Conservation (phyloP, 1,140 invertebrate genomes). For the Trialeurodes vaporariorum region DNA sequence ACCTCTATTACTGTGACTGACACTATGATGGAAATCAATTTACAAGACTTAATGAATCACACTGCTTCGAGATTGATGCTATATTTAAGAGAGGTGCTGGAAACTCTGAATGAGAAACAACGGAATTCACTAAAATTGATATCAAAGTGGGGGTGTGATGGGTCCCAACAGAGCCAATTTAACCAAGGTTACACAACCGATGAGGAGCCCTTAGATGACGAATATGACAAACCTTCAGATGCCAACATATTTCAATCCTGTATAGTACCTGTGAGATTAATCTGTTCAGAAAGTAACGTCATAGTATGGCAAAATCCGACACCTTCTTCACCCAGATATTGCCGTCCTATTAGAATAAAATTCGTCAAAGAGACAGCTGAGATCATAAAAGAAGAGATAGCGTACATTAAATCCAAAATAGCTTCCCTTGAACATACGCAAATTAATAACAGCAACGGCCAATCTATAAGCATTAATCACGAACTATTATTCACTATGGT, state of each 20-base stretch:
- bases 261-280: conserved; percentile 1
- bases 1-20: conserved; percentile 4
- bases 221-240: too few relatives aligned
- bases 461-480: background rate
- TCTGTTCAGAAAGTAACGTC: conserved; percentile 1
- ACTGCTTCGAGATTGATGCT: background rate
- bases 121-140: background rate
- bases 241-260: conserved; percentile 1
- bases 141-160: conserved; percentile 5
- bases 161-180: background rate
- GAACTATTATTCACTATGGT: background rate
- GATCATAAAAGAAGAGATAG: too few relatives aligned
- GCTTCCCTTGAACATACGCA: too few relatives aligned
- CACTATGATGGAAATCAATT: background rate
- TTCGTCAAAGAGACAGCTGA: conserved; percentile 1
- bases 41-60: conserved; percentile 5
- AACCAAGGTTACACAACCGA: background rate
- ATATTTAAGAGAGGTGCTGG: conserved; percentile 2
- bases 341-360: background rate
- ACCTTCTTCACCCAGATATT: background rate
- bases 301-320: conserved; percentile 2
- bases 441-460: too few relatives aligned
- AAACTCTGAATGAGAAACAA: background rate
- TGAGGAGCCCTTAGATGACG: background rate
- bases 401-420: too few relatives aligned